Evolutionary conservation across 2,888 invertebrate genomes (phyloP), one percentile per base, ranked within the genome.

Genomic region (Candidula unifasciata): DNA sequence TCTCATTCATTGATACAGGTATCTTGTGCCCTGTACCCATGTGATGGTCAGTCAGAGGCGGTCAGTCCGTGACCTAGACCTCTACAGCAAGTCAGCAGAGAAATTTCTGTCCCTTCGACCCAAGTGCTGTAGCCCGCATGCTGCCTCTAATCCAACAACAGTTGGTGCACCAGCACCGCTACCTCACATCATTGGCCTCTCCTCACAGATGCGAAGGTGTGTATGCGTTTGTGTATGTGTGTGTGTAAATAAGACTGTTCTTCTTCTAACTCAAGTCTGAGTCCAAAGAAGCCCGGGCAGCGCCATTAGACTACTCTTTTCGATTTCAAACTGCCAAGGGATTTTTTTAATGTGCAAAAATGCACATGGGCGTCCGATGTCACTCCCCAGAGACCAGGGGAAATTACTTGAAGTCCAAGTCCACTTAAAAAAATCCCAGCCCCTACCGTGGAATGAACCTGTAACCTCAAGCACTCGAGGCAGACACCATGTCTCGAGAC

Each of bases 21-120:
- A 97, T 93, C 95, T 99, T 88, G 95, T 96, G 89, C 96, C 97
- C 0, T 96, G 96, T 91, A 95, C 96, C 30, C 97, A 97, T 94
- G 95, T 97, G 37, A 96, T 96, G 96, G 95, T 96, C 83, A 96
- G 96, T n/a, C 96, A 97, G 94, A 95, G 96, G 85, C 95, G 95
- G 89, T 95, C 96, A 90, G 94, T 96, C 80, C 95, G 95, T 87
- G 96, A 96, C 90, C 94, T 96, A 78, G 96, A 97, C 94, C 95
- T 96, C 0, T 96, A 96, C 90, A 95, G 96, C 88, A 96, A 96
- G 86, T 96, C 96, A 85, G 96, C 96, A 0, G 96, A 97, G 91
- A 96, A 96, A 92, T 96, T 97, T 92, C 94, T 97, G 78, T 95
- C 96, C 3, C 94, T 97, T 52, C 95, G 96, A 54, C 97, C 98